Conservation (phyloP, 2,113 vertebrate species). For the Plecotus auritus region DNA sequence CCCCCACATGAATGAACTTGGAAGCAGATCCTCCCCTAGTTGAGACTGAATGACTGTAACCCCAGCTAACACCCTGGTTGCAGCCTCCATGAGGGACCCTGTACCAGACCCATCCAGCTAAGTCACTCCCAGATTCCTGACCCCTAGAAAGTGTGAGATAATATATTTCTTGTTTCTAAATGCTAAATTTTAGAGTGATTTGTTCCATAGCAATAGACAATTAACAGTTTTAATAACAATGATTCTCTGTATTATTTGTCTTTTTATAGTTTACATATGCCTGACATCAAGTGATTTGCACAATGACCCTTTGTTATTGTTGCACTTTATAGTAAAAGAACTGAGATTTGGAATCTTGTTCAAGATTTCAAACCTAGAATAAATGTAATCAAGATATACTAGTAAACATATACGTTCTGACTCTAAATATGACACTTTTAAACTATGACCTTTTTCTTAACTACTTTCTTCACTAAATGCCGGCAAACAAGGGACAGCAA, state of each 20-base stretch:
- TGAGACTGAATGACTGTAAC: not conserved
- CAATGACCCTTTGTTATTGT: not conserved
- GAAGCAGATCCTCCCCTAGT: not conserved
- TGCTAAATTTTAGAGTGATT: not conserved
- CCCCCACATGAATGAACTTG: not conserved
- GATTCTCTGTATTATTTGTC: not conserved
- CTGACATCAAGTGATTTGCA: not conserved
- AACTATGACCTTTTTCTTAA: not conserved
- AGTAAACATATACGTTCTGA: slow-evolving; percentile 17
- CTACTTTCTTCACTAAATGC: not conserved
- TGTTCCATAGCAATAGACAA: not conserved
- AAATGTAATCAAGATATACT: not conserved
- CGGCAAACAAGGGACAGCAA: not conserved
- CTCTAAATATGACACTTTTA: not conserved
- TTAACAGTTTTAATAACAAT: not conserved
- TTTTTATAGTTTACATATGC: not conserved
- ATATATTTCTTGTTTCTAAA: not conserved
- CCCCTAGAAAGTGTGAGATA: not conserved
- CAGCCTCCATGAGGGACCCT: not conserved
- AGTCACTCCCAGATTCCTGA: not conserved
- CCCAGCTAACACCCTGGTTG: not conserved
- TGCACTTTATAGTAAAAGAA: not conserved
- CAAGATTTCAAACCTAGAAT: slow-evolving; percentile 26
- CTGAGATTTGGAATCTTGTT: not conserved
- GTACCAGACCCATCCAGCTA: not conserved